A percentile compares a stretch with the other conserved stretches of the same genome.
Evolutionary conservation across 2,888 invertebrate species (phyloP).

Genomic region (Drosophila koepferae): DNA sequence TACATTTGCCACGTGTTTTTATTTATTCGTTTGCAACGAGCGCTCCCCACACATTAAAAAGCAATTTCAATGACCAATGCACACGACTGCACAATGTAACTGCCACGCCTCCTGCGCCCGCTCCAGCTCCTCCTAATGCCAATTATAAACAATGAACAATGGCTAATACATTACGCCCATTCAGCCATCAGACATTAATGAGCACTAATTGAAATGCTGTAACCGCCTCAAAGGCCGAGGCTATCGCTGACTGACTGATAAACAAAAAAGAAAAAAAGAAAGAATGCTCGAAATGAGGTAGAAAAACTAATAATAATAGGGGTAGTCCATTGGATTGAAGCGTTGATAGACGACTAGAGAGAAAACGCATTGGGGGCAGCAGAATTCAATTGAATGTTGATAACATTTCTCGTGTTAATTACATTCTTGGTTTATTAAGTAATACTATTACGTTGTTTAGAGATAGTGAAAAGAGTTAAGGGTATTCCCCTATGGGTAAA

Average conservation of each 20-base stretch:
- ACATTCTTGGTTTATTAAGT: background rate
- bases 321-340: background rate
- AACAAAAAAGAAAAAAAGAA: conserved; percentile 18
- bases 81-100: conserved; percentile 62
- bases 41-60: conserved; percentile 61
- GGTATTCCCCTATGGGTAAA: background rate
- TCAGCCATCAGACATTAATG: conserved; percentile 54
- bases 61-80: conserved; percentile 73
- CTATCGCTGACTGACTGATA: conserved; percentile 47
- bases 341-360: background rate
- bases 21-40: conserved; percentile 57
- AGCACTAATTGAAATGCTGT: conserved; percentile 68
- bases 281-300: conserved; percentile 6
- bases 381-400: background rate
- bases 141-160: conserved; percentile 67
- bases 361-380: too few species aligned
- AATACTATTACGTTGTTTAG: background rate
- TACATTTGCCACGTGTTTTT: conserved; percentile 28
- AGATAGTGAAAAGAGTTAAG: background rate
- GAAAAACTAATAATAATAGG: conserved; percentile 5
- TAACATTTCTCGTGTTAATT: background rate
- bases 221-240: conserved; percentile 41
- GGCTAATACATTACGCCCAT: conserved; percentile 13
- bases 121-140: conserved; percentile 27
- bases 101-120: background rate